A percentile compares a stretch with the other conserved stretches of the same genome.
phyloP scores from a whole-genome alignment of 2,888 invertebrate species.

The Caenorhabditis afra region DNA sequence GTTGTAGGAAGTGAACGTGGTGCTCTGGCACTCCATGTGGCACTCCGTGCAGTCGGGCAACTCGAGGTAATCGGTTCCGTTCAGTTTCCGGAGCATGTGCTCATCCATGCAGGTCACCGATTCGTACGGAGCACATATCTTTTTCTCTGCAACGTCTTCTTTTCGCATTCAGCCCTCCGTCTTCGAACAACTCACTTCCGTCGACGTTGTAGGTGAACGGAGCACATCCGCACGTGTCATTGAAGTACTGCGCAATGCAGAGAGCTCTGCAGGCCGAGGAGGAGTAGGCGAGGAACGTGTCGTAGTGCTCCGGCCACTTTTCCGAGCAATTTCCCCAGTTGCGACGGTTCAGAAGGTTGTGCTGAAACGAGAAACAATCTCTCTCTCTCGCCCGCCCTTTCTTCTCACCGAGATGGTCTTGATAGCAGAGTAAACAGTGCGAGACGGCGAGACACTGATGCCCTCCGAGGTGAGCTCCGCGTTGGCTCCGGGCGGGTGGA shows the following conservation, averaged over 20 bases:
- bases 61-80: conserved; percentile 56
- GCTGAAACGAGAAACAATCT: conserved; percentile 54
- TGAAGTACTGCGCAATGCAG: conserved; percentile 66
- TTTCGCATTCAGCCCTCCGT: conserved; percentile 33
- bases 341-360: conserved; percentile 52
- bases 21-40: conserved; percentile 70
- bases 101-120: conserved; percentile 64
- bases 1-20: conserved; percentile 72
- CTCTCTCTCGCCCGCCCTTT: background rate
- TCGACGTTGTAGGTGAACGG: conserved; percentile 70
- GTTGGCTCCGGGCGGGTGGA: conserved; percentile 68
- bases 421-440: conserved; percentile 72
- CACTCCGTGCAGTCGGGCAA: conserved; percentile 63
- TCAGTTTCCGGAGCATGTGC: conserved; percentile 35
- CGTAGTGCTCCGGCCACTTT: conserved; percentile 59
- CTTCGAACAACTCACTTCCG: conserved; percentile 56
- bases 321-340: conserved; percentile 69
- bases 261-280: conserved; percentile 58
- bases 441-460: conserved; percentile 76
- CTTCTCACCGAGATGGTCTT: conserved; percentile 64
- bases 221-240: conserved; percentile 62
- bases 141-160: conserved; percentile 37
- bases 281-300: conserved; percentile 57
- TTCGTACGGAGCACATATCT: conserved; percentile 64
- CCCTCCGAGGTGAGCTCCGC: conserved; percentile 74